Base-by-base conservation (phyloP, 2,113 vertebrate genomes). In the Machaerirhynchus nigripectus region DNA sequence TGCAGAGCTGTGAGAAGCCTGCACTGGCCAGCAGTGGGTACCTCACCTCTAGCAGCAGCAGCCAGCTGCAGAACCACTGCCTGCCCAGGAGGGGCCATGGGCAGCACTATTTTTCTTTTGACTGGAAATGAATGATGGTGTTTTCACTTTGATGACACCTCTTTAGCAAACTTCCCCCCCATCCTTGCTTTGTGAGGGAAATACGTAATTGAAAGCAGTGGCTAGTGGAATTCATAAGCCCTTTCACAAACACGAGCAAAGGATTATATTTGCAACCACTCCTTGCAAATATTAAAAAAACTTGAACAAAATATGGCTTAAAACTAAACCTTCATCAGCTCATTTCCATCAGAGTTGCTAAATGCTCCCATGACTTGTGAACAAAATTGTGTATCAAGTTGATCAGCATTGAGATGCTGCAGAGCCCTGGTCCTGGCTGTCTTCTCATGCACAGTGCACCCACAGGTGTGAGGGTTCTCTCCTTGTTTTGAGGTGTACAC, bases 1-100 rank as follows among this genome's bases (percentile, higher is more conserved):
- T 4, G 19, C 4, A 2, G 2, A 67, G 61, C 6, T 5, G n/a
- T 0, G 0, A 70, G 61, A 61, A 85, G 63, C 40, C 56, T 24
- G 35, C 24, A 44, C 35, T 1, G 1, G 42, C 67, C 5, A 0
- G 31, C 8, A 3, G 37, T 61, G 59, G 14, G 64, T 39, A 30
- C 17, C 40, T 24, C 68, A 87, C 8, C 30, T 21, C 1, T 0
- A 61, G 50, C 84, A 57, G 63, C 60, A 89, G 71, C 61, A 86
- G 53, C 33, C 1, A 4, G 47, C 56, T 68, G 39, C 75, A 68
- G 63, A 93, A 30, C 21, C 31, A 70, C 52, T 87, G 55, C 47
- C 47, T 2, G 16, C 37, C n/a, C 69, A 50, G 20, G 19, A 63
- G 33, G 35, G 56, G 42, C 37, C 28, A 8, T 11, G 15, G 37